Evolutionary conservation across 2,888 invertebrate species (phyloP).

Genomic region (Eupeodes luniger): DNA sequence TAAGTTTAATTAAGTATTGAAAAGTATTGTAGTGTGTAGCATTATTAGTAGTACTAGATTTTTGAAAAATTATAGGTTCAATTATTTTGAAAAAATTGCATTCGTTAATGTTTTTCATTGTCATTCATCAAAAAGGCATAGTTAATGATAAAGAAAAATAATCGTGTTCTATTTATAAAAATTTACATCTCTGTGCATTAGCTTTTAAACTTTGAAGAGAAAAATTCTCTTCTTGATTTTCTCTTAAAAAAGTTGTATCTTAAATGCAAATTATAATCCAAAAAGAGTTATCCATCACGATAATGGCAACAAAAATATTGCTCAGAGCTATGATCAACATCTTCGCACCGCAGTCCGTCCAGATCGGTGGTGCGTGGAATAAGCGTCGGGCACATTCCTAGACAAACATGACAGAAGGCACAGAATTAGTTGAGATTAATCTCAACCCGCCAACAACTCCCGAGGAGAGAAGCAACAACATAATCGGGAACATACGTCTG

Average conservation of each 20-base stretch:
- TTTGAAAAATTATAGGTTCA: no score
- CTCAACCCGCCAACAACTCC: slow-evolving; percentile 77
- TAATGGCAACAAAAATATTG: not conserved
- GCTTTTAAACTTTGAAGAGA: slow-evolving; percentile 39
- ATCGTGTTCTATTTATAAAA: no score
- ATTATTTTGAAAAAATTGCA: no score
- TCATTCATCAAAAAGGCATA: no score
- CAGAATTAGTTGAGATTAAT: slow-evolving; percentile 79
- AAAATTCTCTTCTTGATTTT: slow-evolving; percentile 19
- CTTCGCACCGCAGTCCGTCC: slow-evolving; percentile 50
- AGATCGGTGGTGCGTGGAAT: slow-evolving; percentile 57
- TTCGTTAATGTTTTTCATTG: no score
- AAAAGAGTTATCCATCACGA: slow-evolving; percentile 20
- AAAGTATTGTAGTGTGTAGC: no score
- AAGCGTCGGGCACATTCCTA: not conserved
- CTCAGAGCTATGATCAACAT: not conserved
- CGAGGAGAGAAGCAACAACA: slow-evolving; percentile 68
- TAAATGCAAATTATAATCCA: not conserved
- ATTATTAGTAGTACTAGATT: no score
- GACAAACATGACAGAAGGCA: slow-evolving; percentile 77
- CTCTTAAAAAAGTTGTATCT: slow-evolving; percentile 20
- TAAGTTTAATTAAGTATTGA: no score
- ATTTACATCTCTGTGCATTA: not conserved
- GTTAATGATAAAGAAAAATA: no score
- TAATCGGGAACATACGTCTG: slow-evolving; percentile 67